Percentiles rank a stretch among this genome's conserved stretches.
These are phyloP conservation scores for Pogoniulus pusillus DNA, from an alignment of 2,797 vertebrate species.

Conservation along the genomic window DNA sequence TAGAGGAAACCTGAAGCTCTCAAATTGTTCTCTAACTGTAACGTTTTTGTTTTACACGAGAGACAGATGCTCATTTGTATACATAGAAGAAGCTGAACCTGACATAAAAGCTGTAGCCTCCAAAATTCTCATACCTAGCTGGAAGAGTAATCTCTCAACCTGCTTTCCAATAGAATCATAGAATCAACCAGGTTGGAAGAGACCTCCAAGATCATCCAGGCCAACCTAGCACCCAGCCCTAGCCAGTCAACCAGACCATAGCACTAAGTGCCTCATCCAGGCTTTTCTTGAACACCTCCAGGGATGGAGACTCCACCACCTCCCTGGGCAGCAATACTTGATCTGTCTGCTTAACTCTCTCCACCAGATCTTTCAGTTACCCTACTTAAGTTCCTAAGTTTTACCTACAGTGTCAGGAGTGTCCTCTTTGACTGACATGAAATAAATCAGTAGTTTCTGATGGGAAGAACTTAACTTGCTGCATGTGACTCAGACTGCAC, in stretches of 20 bases:
- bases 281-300: no score
- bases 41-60: not conserved
- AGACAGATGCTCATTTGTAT: not conserved
- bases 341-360: not conserved
- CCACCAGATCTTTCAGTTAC: not conserved
- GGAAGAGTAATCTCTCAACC: not conserved
- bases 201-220: no score
- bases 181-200: no score
- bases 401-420: not conserved
- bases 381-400: not conserved
- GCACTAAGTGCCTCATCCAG: no score
- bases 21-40: fast-evolving
- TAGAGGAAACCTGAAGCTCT: not conserved
- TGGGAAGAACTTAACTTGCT: not conserved
- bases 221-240: no score
- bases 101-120: not conserved
- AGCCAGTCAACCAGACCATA: no score
- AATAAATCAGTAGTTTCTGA: not conserved
- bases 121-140: not conserved
- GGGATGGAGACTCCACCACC: no score
- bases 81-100: not conserved
- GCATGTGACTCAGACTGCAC: not conserved
- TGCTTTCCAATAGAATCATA: not conserved
- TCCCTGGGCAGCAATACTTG: no score
- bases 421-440: not conserved